phyloP scores from a whole-genome alignment of 2,888 invertebrate genomes.

The Opisthograptis luteolata region DNA sequence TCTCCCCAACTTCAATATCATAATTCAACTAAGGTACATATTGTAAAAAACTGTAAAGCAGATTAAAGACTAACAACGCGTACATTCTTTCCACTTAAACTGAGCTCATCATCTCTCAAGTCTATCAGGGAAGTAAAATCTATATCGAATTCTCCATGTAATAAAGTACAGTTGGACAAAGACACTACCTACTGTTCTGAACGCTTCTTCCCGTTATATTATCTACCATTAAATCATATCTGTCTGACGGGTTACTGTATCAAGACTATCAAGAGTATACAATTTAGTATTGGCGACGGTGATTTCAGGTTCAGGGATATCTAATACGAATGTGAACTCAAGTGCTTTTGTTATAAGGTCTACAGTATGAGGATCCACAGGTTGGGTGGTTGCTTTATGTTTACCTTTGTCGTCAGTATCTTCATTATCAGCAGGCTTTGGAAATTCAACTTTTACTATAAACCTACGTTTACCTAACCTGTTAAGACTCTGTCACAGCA shows the following conservation, averaged over 20 bases:
- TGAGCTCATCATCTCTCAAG: not conserved
- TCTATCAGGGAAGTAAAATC: not conserved
- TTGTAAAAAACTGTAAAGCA: too few species aligned
- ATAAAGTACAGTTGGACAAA: constrained; percentile 37
- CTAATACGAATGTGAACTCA: not conserved
- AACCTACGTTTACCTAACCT: too few species aligned
- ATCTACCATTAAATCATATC: constrained; percentile 1
- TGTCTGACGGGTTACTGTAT: constrained; percentile 2
- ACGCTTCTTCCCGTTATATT: constrained; percentile 41
- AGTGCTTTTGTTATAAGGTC: not conserved
- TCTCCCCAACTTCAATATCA: too few species aligned
- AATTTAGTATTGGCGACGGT: constrained; percentile 6
- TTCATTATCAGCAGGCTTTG: too few species aligned
- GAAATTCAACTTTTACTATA: too few species aligned
- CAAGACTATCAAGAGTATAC: not conserved
- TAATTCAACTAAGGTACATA: too few species aligned
- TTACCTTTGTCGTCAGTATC: too few species aligned
- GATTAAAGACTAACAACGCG: too few species aligned
- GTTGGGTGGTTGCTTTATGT: too few species aligned
- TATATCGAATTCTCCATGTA: constrained; percentile 19
- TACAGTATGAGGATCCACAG: not conserved
- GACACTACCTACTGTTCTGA: constrained; percentile 41
- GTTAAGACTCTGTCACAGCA: too few species aligned
- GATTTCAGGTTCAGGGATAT: not conserved
- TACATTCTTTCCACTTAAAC: too few species aligned